phyloP scores from a whole-genome alignment of 2,888 invertebrate genomes.

The Lepidochitona cinerea region DNA sequence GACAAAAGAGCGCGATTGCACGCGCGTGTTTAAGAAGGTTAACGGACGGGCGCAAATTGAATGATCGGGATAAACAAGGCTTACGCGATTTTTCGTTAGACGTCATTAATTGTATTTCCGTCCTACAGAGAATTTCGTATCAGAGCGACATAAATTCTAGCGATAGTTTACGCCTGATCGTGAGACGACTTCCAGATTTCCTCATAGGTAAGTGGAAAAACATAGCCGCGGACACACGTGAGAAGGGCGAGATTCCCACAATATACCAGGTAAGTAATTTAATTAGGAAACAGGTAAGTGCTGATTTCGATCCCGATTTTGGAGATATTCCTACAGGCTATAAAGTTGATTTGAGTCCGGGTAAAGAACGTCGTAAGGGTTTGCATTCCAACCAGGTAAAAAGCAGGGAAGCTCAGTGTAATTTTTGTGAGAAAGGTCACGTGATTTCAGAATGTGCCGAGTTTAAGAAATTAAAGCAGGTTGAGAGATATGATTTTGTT shows the following conservation, averaged over 20 bases:
- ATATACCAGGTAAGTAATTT: neutral
- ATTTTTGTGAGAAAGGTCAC: constrained; percentile 1
- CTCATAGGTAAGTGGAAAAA: neutral
- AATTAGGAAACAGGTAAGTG: too few relatives aligned
- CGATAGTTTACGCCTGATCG: neutral
- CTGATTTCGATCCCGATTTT: constrained; percentile 10
- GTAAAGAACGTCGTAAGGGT: neutral
- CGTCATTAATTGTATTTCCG: constrained; percentile 9
- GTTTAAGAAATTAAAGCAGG: neutral
- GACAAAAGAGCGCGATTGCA: constrained; percentile 5
- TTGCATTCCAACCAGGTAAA: neutral
- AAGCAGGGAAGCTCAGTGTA: neutral
- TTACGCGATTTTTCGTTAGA: constrained; percentile 9
- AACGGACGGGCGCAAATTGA: neutral
- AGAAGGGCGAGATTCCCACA: neutral
- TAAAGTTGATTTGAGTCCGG: neutral
- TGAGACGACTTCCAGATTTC: neutral
- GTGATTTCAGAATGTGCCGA: constrained; percentile 9
- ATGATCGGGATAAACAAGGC: neutral
- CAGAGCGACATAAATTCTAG: constrained; percentile 9
- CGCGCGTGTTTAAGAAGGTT: constrained; percentile 10
- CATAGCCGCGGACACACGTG: neutral
- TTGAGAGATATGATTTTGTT: neutral
- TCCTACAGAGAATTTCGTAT: neutral
- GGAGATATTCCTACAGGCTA: constrained; percentile 3